Evolutionary conservation across 2,113 vertebrate genomes (phyloP).

Genomic region (Passer domesticus): DNA sequence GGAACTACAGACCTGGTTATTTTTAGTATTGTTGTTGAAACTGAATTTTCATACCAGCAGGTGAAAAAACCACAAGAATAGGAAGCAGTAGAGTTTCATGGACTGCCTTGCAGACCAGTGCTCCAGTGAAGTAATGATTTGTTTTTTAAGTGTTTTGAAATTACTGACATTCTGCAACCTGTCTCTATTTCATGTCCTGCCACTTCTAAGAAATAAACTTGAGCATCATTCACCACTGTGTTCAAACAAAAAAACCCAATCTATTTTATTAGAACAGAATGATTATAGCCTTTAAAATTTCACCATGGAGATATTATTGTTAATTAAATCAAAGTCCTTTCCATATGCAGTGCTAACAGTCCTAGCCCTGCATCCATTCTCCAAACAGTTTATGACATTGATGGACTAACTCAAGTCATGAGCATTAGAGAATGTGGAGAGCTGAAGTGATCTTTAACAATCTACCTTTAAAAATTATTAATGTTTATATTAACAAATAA

Average conservation of each 20-base stretch:
- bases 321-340: constrained; percentile 73
- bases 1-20: not conserved
- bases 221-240: not conserved
- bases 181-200: not conserved
- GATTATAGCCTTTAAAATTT: constrained; percentile 53
- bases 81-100: not conserved
- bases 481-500: not conserved
- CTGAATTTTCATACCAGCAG: not conserved
- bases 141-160: not conserved
- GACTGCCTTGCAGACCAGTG: not conserved
- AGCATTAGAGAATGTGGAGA: constrained; percentile 63
- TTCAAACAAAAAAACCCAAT: not conserved
- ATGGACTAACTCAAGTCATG: constrained; percentile 74
- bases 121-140: not conserved
- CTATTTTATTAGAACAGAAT: constrained; percentile 37
- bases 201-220: not conserved
- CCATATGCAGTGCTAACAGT: constrained; percentile 37
- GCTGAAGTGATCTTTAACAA: constrained; percentile 65
- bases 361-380: constrained; percentile 47
- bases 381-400: constrained; percentile 67
- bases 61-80: not conserved
- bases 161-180: not conserved
- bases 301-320: constrained; percentile 51
- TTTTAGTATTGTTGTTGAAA: not conserved
- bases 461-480: constrained; percentile 65